Conservation (phyloP, 1,140 invertebrate genomes). For the Zaprionus kolodkinae region DNA sequence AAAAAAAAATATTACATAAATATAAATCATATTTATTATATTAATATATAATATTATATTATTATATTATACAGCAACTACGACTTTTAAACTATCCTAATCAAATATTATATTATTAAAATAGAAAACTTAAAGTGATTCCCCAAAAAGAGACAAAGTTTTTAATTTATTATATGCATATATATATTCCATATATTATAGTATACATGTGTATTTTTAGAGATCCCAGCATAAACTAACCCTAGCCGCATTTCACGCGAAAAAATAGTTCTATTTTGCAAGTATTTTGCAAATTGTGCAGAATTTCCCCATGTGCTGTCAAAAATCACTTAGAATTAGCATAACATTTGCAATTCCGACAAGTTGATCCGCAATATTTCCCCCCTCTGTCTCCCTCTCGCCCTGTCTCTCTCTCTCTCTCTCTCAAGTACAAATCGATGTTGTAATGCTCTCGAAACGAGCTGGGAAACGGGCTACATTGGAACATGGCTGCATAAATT, state of each 20-base stretch:
- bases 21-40: too few species aligned
- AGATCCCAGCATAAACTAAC: background rate
- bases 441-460: background rate
- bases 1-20: too few species aligned
- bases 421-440: conserved; percentile 13
- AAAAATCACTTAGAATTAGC: conserved; percentile 14
- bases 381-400: background rate
- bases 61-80: too few species aligned
- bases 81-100: too few species aligned
- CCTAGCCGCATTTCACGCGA: background rate
- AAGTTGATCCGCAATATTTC: conserved; percentile 10
- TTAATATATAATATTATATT: too few species aligned
- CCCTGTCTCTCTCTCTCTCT: background rate
- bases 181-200: too few species aligned
- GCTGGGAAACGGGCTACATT: background rate
- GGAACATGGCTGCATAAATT: conserved; percentile 30
- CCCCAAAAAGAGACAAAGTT: background rate
- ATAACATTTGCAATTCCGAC: conserved; percentile 7
- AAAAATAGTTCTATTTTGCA: background rate
- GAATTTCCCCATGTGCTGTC: conserved; percentile 1
- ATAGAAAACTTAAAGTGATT: background rate
- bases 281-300: background rate
- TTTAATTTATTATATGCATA: too few species aligned
- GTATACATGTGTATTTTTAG: too few species aligned
- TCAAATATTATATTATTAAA: too few species aligned